Evolutionary conservation across 1,140 invertebrate genomes (phyloP).

Genomic region (Sycophila sp.): DNA sequence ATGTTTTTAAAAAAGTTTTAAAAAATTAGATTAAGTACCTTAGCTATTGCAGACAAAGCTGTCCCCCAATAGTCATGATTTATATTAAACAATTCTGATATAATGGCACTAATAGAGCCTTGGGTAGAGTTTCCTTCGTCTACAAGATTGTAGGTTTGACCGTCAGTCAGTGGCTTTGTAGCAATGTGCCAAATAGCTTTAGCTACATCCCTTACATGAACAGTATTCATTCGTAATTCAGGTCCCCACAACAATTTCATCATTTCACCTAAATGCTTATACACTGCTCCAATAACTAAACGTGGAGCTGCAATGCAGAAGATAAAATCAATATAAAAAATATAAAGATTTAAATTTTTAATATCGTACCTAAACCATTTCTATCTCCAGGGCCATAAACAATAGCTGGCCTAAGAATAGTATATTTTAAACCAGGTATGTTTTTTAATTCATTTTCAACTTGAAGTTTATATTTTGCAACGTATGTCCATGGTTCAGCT

Average conservation of each 20-base stretch:
- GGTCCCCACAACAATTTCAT: slow-evolving; percentile 92
- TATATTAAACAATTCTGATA: slow-evolving; percentile 86
- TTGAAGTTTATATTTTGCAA: slow-evolving; percentile 84
- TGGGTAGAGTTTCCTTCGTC: slow-evolving; percentile 86
- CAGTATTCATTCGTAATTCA: slow-evolving; percentile 85
- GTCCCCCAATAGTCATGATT: slow-evolving; percentile 88
- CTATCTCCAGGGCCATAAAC: slow-evolving; percentile 89
- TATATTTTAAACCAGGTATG: slow-evolving; percentile 77
- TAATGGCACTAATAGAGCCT: slow-evolving; percentile 79
- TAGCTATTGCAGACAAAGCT: slow-evolving; percentile 80
- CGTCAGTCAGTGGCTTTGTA: slow-evolving; percentile 64
- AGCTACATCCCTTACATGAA: slow-evolving; percentile 86
- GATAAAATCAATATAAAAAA: neutral
- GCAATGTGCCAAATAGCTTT: slow-evolving; percentile 80
- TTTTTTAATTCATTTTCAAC: slow-evolving; percentile 82
- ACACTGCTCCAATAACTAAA: slow-evolving; percentile 86
- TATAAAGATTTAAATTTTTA: neutral
- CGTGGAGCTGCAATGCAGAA: slow-evolving; percentile 74
- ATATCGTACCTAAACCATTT: slow-evolving; percentile 70
- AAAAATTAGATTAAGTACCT: slow-evolving; percentile 65
- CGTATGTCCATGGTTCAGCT: slow-evolving; percentile 83
- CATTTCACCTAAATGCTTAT: slow-evolving; percentile 86
- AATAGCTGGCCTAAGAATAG: slow-evolving; percentile 83
- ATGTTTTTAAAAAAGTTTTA: neutral
- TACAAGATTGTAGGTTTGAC: slow-evolving; percentile 83